Base-by-base conservation (phyloP, 2,113 vertebrate genomes). In the Ailuropoda melanoleuca region DNA sequence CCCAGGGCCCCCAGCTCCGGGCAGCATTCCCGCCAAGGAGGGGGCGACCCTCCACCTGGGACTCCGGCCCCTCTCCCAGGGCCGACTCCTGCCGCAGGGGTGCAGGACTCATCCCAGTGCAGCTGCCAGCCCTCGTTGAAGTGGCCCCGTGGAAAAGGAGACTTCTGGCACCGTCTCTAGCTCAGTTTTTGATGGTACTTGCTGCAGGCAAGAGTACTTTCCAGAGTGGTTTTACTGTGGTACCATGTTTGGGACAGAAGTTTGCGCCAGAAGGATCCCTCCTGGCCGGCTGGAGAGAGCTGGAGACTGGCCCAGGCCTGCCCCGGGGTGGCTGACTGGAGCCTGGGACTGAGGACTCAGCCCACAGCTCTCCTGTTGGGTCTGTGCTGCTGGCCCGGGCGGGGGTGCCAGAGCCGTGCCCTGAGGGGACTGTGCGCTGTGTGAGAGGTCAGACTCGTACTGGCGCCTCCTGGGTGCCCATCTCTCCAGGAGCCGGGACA, bases 361-460 rank as follows among this genome's bases (percentile, higher is more conserved):
- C 18, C 4, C 34, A 31, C 7, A 5, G 81, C 68, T 7, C 3
- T 64, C 31, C 56, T 37, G 8, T 17, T 1, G 21, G 15, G 8
- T 48, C 53, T 43, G 3, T n/a, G 80, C 87, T 58, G 31, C 56
- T 14, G 74, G 29, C 21, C 29, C 31, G 4, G 43, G 29, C 13
- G 0, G 9, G 12, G 15, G 11, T 24, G n/a, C 29, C 2, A 9
- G 58, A 46, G 14, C 19, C 26, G 12, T 46, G 43, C 55, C 48
- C 0, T 0, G 46, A 4, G 74, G 43, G 18, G 26, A 37, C 37
- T 74, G 18, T 0, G 46, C 39, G 15, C 5, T 1, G 21, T 4
- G 10, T 43, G 48, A 56, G 53, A 39, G 82, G 43, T n/a, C 88
- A 50, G 24, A 3, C 72, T 18, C 48, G 64, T 23, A 53, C n/a